Evolutionary conservation across 2,797 vertebrate genomes (phyloP), one percentile per base, ranked within the genome.

Genomic region (Vireo griseus): DNA sequence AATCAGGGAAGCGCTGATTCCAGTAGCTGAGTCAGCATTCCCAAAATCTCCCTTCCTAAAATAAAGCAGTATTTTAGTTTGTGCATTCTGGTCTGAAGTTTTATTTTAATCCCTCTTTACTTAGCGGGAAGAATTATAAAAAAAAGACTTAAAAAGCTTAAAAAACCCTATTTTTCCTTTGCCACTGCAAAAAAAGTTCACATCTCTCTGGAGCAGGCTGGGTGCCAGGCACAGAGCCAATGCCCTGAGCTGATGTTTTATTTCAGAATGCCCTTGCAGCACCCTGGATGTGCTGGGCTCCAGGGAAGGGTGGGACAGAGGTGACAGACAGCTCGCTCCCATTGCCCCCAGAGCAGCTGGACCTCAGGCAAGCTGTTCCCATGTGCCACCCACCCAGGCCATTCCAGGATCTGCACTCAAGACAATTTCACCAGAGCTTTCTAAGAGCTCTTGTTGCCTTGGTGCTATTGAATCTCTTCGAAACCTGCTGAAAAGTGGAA

Each of bases 31-130:
- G 84, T 96, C 92, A 96, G 95, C 86, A 94, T 93, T 97, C 91
- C 87, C 86, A 95, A 85, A 94, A 95, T 80, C 93, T 94, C 86
- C 91, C 63, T 96, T 96, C 96, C 77, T 95, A 96, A 97, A 97
- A 97, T 97, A 97, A 92, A 95, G 75, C 91, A 72, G 61, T 94
- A 90, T 95, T 97, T 95, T 86, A 77, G 91, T 88, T 95, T 93
- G 94, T 95, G 94, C 91, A 50, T 94, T 77, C 13, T 90, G 92
- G 73, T 81, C 77, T 77, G 45, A 61, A 77, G 84, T 81, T 86
- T 78, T 95, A 96, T 96, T 97, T 97, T 96, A 82, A 68, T 90
- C 75, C n/a, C 29, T 95, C 78, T 86, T 81, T 37, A 52, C 51
- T 97, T 91, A 91, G 71, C 37, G 7, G 8, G 16, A 85, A 95